Evolutionary conservation across 1,140 invertebrate genomes (phyloP).

Genomic region (Zaprionus capensis): DNA sequence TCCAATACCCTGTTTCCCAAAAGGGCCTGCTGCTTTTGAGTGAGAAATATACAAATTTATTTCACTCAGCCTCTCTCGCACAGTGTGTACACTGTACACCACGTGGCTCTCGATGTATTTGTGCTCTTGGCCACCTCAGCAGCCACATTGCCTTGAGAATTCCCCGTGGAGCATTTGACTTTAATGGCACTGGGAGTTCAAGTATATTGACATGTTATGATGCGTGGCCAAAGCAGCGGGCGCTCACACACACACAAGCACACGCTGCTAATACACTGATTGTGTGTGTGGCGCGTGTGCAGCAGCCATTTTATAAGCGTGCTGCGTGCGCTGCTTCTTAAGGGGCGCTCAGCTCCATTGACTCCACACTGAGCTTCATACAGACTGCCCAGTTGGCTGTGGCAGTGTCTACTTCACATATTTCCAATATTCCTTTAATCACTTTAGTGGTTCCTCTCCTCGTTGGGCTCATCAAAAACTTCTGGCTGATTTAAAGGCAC

Average conservation of each 20-base stretch:
- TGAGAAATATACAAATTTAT: background rate
- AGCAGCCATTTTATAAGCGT: slow-evolving; percentile 37
- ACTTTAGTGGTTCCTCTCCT: slow-evolving; percentile 50
- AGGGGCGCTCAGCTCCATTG: slow-evolving; percentile 44
- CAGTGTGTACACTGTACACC: background rate
- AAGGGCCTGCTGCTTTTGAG: background rate
- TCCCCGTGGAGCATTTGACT: slow-evolving; percentile 77
- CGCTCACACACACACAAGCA: slow-evolving; percentile 3
- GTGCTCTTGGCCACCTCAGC: slow-evolving; percentile 42
- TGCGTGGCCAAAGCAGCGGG: slow-evolving; percentile 64
- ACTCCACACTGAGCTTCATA: background rate
- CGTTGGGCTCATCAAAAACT: slow-evolving; percentile 24
- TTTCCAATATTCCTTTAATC: slow-evolving; percentile 69
- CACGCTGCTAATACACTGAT: slow-evolving; percentile 18
- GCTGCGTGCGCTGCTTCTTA: slow-evolving; percentile 59
- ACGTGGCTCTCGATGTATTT: background rate
- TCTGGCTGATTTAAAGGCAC: slow-evolving; percentile 55
- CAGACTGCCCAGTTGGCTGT: slow-evolving; percentile 14
- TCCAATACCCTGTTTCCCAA: background rate
- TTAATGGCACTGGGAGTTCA: slow-evolving; percentile 67
- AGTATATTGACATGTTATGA: slow-evolving; percentile 80
- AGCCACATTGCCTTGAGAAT: slow-evolving; percentile 60
- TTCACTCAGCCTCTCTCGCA: background rate
- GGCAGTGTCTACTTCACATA: slow-evolving; percentile 20
- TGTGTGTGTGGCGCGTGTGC: slow-evolving; percentile 37